Base-by-base conservation (phyloP, 2,888 invertebrate genomes). In the Eumacrocentrus americanus region DNA sequence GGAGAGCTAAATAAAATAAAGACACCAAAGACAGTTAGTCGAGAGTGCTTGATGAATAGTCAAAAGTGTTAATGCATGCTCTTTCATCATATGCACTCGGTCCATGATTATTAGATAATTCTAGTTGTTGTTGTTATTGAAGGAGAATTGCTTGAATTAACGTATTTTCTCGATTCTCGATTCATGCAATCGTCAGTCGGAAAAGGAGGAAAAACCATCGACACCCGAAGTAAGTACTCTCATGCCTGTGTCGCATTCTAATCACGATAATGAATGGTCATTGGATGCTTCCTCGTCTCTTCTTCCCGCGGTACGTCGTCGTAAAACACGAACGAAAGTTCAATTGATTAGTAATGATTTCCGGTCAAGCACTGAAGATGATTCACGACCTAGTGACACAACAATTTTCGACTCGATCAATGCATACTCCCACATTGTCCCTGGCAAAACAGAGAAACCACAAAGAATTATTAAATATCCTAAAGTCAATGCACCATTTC, bases 201-300 rank as follows among this genome's bases (percentile, higher is more conserved):
- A 77, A 73, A 79, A 67, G 65, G 77, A 78, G 65, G 78, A 79
- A 67, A 75, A 73, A 64, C 63, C 74, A 59, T 25, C 75, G 44
- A 73, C 74, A 40, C 74, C 76, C 65, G 80, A 80, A 77, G 80
- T 80, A 80, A 79, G 79, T 79, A 79, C 69, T 68, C 72, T 65
- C 61, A 68, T 66, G 55, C 59, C 71, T 67, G 70, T 70, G 56
- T 58, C 71, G 72, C 71, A 68, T 72, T 70, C 70, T 72, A 74
- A 69, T 66, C 55, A 66, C 67, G 66, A 66, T 69, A 62, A 63
- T 60, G 70, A 71, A 64, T 63, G 60, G 60, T 64, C 64, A 55
- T 62, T 63, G 69, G 70, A 72, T 60, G 65, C 37, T 56, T 52
- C 62, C 52, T 64, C 60, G 14, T 22, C 46, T 11, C 11, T 18